These are phyloP conservation scores for Mola mola DNA, from an alignment of 2,113 vertebrate species.

Conservation along the genomic window DNA sequence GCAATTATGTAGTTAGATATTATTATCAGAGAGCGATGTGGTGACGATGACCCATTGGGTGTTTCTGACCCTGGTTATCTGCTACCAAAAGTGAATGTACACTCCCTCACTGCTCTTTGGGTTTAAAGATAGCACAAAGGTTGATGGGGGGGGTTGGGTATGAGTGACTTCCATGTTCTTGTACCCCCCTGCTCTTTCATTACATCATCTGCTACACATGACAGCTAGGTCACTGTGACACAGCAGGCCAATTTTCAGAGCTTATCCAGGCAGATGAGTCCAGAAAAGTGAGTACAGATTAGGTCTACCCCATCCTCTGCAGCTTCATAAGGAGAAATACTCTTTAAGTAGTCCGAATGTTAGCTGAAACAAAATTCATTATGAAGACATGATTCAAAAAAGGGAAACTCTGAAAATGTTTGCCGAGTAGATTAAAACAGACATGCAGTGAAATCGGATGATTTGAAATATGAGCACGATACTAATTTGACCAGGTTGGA, in stretches of 20 bases:
- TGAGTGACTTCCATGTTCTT: constrained; percentile 21
- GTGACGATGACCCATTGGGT: constrained; percentile 43
- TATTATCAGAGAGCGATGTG: constrained; percentile 26
- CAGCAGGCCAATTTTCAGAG: constrained; percentile 50
- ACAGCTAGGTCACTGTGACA: constrained; percentile 53
- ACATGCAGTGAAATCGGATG: not conserved
- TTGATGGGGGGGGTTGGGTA: constrained; percentile 5
- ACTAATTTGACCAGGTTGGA: too few relatives aligned
- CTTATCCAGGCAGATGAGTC: constrained; percentile 47
- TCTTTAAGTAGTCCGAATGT: constrained; percentile 11
- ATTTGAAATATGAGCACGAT: not conserved
- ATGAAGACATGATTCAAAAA: not conserved
- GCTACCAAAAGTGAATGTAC: constrained; percentile 62
- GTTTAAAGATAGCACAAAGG: constrained; percentile 74
- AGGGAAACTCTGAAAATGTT: not conserved
- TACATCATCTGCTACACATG: constrained; percentile 56
- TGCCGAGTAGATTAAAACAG: not conserved
- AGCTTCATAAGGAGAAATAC: constrained; percentile 15
- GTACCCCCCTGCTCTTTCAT: constrained; percentile 31
- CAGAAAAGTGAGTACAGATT: constrained; percentile 42
- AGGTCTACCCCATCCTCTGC: constrained; percentile 24
- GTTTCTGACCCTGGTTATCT: constrained; percentile 61
- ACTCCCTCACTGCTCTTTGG: constrained; percentile 53
- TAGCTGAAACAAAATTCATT: not conserved
- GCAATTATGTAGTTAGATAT: constrained; percentile 14